phyloP scores from a whole-genome alignment of 2,888 invertebrate genomes.

The Cataglyphis altisquamis region DNA sequence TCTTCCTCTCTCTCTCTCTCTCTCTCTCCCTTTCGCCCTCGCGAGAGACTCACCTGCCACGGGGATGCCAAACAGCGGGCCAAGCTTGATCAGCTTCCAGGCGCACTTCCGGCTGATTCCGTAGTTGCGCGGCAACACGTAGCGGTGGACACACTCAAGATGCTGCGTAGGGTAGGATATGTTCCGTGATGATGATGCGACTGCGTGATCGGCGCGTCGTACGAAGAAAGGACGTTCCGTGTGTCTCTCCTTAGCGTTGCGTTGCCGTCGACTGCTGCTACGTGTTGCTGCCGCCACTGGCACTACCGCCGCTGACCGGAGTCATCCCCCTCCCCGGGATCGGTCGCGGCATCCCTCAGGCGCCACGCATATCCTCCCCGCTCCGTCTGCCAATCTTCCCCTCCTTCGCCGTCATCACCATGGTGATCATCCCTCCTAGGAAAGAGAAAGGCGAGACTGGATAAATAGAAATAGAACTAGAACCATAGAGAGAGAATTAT shows the following conservation, averaged over 20 bases:
- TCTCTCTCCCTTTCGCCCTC: not conserved
- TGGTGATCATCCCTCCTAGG: conserved; percentile 55
- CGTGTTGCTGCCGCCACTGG: conserved; percentile 71
- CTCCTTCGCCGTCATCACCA: conserved; percentile 36
- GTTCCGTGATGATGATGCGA: conserved; percentile 26
- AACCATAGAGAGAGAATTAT: conserved; percentile 12
- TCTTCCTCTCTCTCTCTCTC: not conserved
- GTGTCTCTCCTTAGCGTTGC: conserved; percentile 26
- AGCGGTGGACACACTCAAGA: conserved; percentile 20
- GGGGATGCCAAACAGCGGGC: conserved; percentile 18
- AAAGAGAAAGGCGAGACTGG: conserved; percentile 41
- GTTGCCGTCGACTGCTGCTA: conserved; percentile 61
- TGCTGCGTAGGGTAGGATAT: conserved; percentile 26
- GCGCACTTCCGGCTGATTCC: conserved; percentile 21
- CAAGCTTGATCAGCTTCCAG: conserved; percentile 36
- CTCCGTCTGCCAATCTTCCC: conserved; percentile 25
- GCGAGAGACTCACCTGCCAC: conserved; percentile 39
- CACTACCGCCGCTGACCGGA: conserved; percentile 52
- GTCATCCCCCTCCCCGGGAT: conserved; percentile 57
- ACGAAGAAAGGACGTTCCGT: conserved; percentile 8
- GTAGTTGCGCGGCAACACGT: conserved; percentile 18
- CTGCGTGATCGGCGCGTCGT: conserved; percentile 37
- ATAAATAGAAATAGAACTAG: conserved; percentile 52
- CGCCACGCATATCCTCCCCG: conserved; percentile 52
- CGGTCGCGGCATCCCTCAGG: conserved; percentile 46